A percentile compares a stretch with the other conserved stretches of the same genome.
phyloP scores from a whole-genome alignment of 2,797 vertebrate genomes.

The Rhinatrema bivittatum region DNA sequence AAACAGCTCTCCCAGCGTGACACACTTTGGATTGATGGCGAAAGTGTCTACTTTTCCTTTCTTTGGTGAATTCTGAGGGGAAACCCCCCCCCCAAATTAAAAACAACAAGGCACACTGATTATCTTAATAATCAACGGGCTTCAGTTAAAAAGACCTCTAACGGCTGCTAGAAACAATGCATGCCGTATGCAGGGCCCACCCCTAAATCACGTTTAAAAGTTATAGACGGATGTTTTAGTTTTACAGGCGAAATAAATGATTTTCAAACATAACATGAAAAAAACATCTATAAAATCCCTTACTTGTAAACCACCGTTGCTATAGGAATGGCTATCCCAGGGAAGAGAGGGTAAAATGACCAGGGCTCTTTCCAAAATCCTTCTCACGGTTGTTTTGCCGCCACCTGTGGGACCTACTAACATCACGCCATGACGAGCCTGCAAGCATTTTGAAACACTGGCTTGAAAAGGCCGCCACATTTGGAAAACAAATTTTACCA shows the following conservation, averaged over 20 bases:
- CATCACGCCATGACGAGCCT: conserved; percentile 40
- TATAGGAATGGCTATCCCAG: too few species aligned
- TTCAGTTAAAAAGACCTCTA: too few species aligned
- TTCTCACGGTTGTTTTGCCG: conserved; percentile 42
- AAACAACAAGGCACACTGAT: too few species aligned
- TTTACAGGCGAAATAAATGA: too few species aligned
- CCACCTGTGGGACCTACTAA: conserved; percentile 40
- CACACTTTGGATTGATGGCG: conserved; percentile 48
- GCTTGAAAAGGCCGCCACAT: not conserved
- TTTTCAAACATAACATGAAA: not conserved
- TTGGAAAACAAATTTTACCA: not conserved
- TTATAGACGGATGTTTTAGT: too few species aligned
- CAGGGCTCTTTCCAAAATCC: conserved; percentile 44
- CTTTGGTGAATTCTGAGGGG: conserved; percentile 7
- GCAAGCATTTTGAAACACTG: conserved; percentile 10
- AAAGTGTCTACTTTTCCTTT: conserved; percentile 42
- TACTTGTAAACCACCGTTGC: not conserved
- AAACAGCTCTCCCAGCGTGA: conserved; percentile 44
- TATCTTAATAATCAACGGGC: too few species aligned
- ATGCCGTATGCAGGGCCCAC: too few species aligned
- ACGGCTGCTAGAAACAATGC: too few species aligned
- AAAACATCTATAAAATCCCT: not conserved
- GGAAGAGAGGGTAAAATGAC: conserved; percentile 7
- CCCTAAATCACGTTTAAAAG: too few species aligned
- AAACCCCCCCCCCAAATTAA: too few species aligned